Base-by-base conservation (phyloP, 2,113 vertebrate species). In the Prionailurus bengalensis region DNA sequence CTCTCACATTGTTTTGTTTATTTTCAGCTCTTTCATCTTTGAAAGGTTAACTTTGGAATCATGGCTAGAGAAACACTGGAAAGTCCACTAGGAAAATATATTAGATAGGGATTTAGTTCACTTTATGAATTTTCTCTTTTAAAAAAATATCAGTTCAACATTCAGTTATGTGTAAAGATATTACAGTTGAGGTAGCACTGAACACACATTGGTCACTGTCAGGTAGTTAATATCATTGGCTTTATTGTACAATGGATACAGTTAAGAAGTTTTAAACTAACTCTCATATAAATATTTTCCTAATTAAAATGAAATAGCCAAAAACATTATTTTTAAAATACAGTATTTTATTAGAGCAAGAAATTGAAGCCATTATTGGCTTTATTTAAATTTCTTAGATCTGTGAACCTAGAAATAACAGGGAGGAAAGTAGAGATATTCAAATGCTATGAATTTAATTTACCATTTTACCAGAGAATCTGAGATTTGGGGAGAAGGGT, bases 11-110 rank as follows among this genome's bases (percentile, higher is more conserved):
- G 63, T 89, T 96, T 97, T 81, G 31, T 93, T 97, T 94, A 95
- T 96, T 97, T 96, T 95, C 42, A 95, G 23, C 14, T 95, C 53
- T 98, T 97, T 90, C 2, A 97, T 97, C 96, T 97, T 94, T 93
- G 58, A 96, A 96, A 97, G 76, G 74, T 87, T 97, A 96, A 96
- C 87, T 94, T 89, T 96, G 61, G 29, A 96, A 97, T 87, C 87
- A 95, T 94, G 61, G 89, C 82, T 74, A 74, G 12, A 95, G 8
- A 83, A 61, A 91, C 58, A 85, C 45, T 78, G 76, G 58, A 96
- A 98, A 97, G 86, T 65, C 3, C 15, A 94, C 91, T 92, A 92
- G 48, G 70, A 48, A 98, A 17, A 25, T 97, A 58, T 61, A 89
- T 93, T 90, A 95, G 27, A 48, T 23, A 85, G 45, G 86, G 5